Percentiles rank a stretch among this genome's conserved stretches.
These are phyloP conservation scores for Callyntrura sp. DNA, from an alignment of 2,888 invertebrate species.

Conservation along the genomic window DNA sequence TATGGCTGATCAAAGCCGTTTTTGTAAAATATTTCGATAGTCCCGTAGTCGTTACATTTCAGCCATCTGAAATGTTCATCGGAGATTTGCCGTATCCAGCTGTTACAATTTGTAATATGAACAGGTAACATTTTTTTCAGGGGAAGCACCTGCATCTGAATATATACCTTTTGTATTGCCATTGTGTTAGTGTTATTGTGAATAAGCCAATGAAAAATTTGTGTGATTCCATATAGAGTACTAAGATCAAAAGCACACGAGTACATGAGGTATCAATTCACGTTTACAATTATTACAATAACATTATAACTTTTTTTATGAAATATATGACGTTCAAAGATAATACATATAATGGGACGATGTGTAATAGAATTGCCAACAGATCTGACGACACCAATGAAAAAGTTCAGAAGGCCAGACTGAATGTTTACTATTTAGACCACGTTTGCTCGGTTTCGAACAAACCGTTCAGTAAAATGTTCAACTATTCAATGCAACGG, in stretches of 20 bases:
- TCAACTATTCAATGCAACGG: slow-evolving; percentile 78
- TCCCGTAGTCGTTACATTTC: slow-evolving; percentile 81
- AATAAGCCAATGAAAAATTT: not conserved
- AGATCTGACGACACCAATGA: slow-evolving; percentile 33
- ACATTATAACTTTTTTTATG: too few species aligned
- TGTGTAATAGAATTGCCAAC: slow-evolving; percentile 54
- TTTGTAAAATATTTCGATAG: slow-evolving; percentile 77
- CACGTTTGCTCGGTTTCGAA: slow-evolving; percentile 79
- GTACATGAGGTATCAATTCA: slow-evolving; percentile 74
- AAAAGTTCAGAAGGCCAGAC: slow-evolving; percentile 56
- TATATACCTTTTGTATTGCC: not conserved
- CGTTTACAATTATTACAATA: too few species aligned
- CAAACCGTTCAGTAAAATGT: slow-evolving; percentile 77
- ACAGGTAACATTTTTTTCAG: slow-evolving; percentile 54
- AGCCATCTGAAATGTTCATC: slow-evolving; percentile 78
- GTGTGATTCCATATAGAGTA: slow-evolving; percentile 57
- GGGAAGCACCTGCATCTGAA: not conserved
- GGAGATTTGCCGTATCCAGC: slow-evolving; percentile 81
- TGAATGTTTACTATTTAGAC: slow-evolving; percentile 78
- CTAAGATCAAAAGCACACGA: slow-evolving; percentile 75
- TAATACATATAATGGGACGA: too few species aligned
- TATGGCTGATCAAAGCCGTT: slow-evolving; percentile 75
- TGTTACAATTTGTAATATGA: slow-evolving; percentile 82
- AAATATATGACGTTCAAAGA: too few species aligned
- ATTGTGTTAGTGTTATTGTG: too few species aligned